These are phyloP conservation scores for Virgularia gustaviana DNA, from an alignment of 92 coral and sea anemone species.

Conservation along the genomic window DNA sequence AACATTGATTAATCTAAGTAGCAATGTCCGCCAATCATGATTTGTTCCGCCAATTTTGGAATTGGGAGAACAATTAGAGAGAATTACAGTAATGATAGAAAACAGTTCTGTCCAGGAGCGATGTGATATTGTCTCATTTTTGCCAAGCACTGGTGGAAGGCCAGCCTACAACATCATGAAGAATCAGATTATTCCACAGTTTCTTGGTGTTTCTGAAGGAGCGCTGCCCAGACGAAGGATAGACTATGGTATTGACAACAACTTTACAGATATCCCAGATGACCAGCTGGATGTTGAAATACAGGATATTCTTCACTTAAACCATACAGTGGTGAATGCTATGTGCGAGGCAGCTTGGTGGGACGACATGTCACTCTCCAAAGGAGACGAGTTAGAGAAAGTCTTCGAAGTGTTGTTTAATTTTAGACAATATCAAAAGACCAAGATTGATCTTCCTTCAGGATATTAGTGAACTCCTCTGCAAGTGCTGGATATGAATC, in stretches of 20 bases:
- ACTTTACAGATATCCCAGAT: not conserved
- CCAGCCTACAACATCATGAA: conserved; percentile 23
- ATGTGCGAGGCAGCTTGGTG: too few relatives aligned
- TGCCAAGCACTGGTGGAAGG: conserved; percentile 19
- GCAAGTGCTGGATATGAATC: conserved; percentile 48
- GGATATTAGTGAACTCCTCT: conserved; percentile 45
- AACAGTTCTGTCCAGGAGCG: not conserved
- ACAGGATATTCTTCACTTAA: not conserved
- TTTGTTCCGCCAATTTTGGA: too few relatives aligned
- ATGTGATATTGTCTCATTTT: conserved; percentile 20
- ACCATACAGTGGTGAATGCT: not conserved
- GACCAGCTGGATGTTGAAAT: not conserved
- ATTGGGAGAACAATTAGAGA: too few relatives aligned
- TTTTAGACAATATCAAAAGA: conserved; percentile 41
- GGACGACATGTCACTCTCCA: too few relatives aligned
- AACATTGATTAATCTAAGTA: too few relatives aligned
- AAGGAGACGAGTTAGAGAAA: too few relatives aligned
- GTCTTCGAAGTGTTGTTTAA: conserved; percentile 17
- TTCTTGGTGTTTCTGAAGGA: conserved; percentile 4
- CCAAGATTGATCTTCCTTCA: conserved; percentile 43
- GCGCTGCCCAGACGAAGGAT: conserved; percentile 1
- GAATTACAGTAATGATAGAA: not conserved
- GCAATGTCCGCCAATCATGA: too few relatives aligned
- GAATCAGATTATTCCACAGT: conserved; percentile 6
- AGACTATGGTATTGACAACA: not conserved